Conservation (phyloP, 2,797 vertebrate genomes). For the Pelobates cultripes region DNA sequence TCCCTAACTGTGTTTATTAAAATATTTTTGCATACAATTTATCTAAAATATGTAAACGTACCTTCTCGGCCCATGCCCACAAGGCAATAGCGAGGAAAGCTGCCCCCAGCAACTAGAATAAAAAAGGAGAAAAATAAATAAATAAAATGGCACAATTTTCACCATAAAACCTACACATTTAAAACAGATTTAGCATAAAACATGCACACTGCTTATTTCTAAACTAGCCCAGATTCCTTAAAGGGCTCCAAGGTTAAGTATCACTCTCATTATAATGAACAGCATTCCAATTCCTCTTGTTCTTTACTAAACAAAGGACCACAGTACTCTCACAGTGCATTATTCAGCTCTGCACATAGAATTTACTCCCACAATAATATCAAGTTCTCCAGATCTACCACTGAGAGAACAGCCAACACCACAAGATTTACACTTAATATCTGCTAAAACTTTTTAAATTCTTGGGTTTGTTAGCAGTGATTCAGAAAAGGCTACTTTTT, state of each 20-base stretch:
- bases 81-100: slow-evolving; percentile 87
- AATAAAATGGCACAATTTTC: background rate
- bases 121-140: slow-evolving; percentile 40
- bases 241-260: background rate
- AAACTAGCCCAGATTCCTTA: background rate
- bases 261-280: slow-evolving; percentile 7
- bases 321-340: slow-evolving; percentile 34
- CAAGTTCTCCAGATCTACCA: slow-evolving; percentile 27
- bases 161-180: background rate
- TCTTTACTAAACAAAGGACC: slow-evolving; percentile 38
- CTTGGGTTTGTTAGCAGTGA: no score
- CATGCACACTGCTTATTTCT: background rate
- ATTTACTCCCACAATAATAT: slow-evolving; percentile 42
- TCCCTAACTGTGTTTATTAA: no score
- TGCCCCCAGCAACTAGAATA: slow-evolving; percentile 86
- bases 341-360: slow-evolving; percentile 35
- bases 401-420: background rate
- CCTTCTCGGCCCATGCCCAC: slow-evolving; percentile 96
- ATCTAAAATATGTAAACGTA: slow-evolving; percentile 62
- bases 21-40: background rate
- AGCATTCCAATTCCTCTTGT: slow-evolving; percentile 12
- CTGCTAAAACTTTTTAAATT: no score
- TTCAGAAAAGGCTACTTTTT: no score
- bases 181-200: background rate
- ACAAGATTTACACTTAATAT: background rate